Base-by-base conservation (phyloP, 2,888 invertebrate genomes). In the Caenorhabditis japonica region DNA sequence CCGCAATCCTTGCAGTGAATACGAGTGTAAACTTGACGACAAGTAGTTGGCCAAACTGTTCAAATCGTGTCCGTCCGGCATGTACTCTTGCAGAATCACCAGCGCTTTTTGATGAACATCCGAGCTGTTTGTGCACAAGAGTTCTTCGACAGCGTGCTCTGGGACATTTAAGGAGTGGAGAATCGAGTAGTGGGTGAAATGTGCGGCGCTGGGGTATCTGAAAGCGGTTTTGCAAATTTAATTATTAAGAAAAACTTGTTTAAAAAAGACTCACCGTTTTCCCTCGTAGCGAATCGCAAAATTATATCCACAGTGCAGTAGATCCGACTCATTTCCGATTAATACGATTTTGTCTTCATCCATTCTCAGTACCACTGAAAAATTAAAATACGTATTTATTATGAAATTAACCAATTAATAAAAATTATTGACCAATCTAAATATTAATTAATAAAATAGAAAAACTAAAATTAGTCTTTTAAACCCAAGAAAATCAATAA, bases 341-440 rank as follows among this genome's bases (percentile, higher is more conserved):
- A 86, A 59, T 15, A 86, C 78, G 55, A 86, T 84, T 68, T 80
- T 79, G 10, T 82, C 85, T 36, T 83, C 83, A 39, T 82, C 86
- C 82, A 80, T 80, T 39, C 17, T 38, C 10, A n/a, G 36, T 8
- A 5, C 58, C 46, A 30, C 36, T 46, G 25, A 44, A 17, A 21
- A 23, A 23, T n/a, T n/a, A n/a, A n/a, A n/a, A n/a, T n/a, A 43
- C 43, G 43, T 3, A 23, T 8, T 15, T 15, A 4, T 43, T 15
- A 12, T 12, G 3, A 15, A 3, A 23, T 46, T 23, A 15, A 19
- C n/a, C 3, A 4, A 15, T 8, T 46, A 23, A 5, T 23, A 15
- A 10, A 15, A 19, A 33, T 23, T 47, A 30, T 41, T 17, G 2
- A 41, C 41, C 15, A 3, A 10, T 4, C 34, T 46, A 46, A 38